A percentile compares a stretch with the other conserved stretches of the same genome.
Evolutionary conservation across 1,140 invertebrate genomes (phyloP).

Genomic region (Drosophila funebris): DNA sequence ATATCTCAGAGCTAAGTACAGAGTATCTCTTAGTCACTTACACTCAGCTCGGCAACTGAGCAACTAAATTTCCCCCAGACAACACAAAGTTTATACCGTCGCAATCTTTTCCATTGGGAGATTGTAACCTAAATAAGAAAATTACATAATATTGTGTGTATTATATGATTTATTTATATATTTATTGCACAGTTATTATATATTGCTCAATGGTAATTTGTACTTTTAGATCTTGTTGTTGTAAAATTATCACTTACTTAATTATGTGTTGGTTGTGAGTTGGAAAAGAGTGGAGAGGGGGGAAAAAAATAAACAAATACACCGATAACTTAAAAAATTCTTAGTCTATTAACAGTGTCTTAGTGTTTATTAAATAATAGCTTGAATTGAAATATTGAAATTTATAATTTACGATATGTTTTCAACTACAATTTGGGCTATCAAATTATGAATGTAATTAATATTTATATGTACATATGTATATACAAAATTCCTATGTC

Average conservation of each 20-base stretch:
- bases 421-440: conserved; percentile 15
- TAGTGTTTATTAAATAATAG: conserved; percentile 15
- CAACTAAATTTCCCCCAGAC: neutral
- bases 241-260: conserved; percentile 36
- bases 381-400: conserved; percentile 21
- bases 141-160: conserved; percentile 22
- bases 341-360: conserved; percentile 33
- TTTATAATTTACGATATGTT: conserved; percentile 8
- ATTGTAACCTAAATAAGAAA: neutral
- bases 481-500: conserved; percentile 39
- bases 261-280: conserved; percentile 9
- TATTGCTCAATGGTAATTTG: conserved; percentile 27
- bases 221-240: conserved; percentile 16
- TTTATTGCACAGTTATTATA: conserved; percentile 64
- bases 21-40: neutral
- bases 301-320: conserved; percentile 7
- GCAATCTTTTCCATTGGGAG: neutral
- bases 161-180: conserved; percentile 47
- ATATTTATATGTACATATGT: conserved; percentile 38
- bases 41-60: too few species aligned
- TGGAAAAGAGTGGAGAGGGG: neutral
- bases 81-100: neutral
- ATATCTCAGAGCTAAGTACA: neutral
- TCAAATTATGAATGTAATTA: conserved; percentile 26
- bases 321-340: conserved; percentile 15